These are phyloP conservation scores for Stenoptilia bipunctidactyla DNA, from an alignment of 2,888 invertebrate species.

Conservation along the genomic window DNA sequence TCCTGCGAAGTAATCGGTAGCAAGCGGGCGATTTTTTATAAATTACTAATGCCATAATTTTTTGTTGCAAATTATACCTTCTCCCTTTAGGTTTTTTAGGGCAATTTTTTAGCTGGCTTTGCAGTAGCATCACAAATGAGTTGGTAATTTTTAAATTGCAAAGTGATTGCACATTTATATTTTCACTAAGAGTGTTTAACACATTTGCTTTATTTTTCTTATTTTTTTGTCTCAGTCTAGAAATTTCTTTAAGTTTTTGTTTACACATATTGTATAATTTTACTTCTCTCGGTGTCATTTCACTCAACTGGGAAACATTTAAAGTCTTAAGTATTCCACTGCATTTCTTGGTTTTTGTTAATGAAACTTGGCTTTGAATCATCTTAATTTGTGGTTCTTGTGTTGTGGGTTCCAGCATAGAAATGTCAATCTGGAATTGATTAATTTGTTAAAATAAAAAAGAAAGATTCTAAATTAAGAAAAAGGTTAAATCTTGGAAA, in stretches of 20 bases:
- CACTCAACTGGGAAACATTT: too few species aligned
- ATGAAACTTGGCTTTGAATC: too few species aligned
- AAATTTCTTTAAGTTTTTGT: background rate
- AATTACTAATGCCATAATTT: slow-evolving; percentile 2
- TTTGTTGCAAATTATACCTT: background rate
- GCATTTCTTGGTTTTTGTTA: too few species aligned
- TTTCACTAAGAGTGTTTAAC: background rate
- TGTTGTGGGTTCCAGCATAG: too few species aligned
- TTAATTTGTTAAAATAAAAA: too few species aligned
- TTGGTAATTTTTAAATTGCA: background rate
- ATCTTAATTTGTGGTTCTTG: too few species aligned
- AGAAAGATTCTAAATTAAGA: too few species aligned
- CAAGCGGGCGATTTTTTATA: slow-evolving; percentile 18
- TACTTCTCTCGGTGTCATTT: background rate
- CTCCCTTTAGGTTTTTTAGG: background rate
- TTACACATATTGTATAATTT: background rate
- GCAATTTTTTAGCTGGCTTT: background rate
- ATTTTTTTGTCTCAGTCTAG: background rate
- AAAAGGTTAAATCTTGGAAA: too few species aligned
- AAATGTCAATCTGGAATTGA: too few species aligned
- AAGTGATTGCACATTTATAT: background rate
- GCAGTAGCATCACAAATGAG: background rate
- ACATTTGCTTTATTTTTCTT: background rate
- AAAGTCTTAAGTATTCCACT: too few species aligned
- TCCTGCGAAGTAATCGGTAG: slow-evolving; percentile 15